A percentile compares a stretch with the other conserved stretches of the same genome.
phyloP scores from a whole-genome alignment of 2,888 invertebrate species.

The Gari tellinella region DNA sequence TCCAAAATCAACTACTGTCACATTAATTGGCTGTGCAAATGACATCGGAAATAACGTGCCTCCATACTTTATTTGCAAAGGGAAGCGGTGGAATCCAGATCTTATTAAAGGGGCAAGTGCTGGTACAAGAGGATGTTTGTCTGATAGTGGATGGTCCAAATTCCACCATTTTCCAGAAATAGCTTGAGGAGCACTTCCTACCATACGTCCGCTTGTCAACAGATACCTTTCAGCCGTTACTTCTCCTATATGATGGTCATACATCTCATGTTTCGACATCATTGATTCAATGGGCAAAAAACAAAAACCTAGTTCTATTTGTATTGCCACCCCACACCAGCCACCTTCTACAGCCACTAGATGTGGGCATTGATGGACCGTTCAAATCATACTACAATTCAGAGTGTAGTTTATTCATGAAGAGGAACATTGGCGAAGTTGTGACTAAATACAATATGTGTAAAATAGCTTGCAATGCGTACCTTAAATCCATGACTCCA shows the following conservation, averaged over 20 bases:
- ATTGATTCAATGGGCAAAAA: constrained; percentile 25
- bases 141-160: constrained; percentile 41
- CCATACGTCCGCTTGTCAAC: constrained; percentile 14
- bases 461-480: no score
- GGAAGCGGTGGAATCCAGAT: constrained; percentile 14
- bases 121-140: constrained; percentile 22
- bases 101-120: constrained; percentile 20
- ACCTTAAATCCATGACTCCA: no score
- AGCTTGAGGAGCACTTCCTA: constrained; percentile 34
- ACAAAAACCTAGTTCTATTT: constrained; percentile 23
- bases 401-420: no score
- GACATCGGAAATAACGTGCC: constrained; percentile 24
- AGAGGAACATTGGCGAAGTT: no score
- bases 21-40: constrained; percentile 22
- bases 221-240: constrained; percentile 7
- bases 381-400: no score
- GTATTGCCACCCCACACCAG: constrained; percentile 31
- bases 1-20: constrained; percentile 23
- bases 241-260: constrained; percentile 29
- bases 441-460: no score
- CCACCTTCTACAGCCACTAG: constrained; percentile 23
- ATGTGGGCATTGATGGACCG: constrained; percentile 19
- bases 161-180: constrained; percentile 21
- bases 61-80: constrained; percentile 40
- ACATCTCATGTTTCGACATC: constrained; percentile 8